These are phyloP conservation scores for Digitonthophagus gazella DNA, from an alignment of 2,888 invertebrate species.

Conservation along the genomic window DNA sequence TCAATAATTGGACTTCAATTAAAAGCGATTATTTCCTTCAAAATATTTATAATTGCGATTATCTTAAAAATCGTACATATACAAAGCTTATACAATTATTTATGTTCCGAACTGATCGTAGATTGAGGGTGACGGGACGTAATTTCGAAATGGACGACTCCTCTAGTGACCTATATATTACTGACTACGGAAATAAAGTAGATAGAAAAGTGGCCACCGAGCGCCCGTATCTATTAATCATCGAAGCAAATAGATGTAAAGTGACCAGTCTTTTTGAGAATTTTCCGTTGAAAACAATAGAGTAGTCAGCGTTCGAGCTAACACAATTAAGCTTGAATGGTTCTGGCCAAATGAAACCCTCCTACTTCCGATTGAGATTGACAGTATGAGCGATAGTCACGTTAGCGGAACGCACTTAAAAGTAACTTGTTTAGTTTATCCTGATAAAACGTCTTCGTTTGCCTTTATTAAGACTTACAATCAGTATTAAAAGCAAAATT, in stretches of 20 bases:
- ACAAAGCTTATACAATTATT: too few species aligned
- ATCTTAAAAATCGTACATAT: too few species aligned
- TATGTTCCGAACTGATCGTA: too few species aligned
- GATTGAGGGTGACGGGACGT: too few species aligned
- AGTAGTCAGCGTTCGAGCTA: background rate
- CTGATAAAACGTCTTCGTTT: conserved; percentile 1
- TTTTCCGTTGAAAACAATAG: background rate
- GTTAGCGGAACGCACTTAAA: conserved; percentile 7
- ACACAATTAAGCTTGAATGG: background rate
- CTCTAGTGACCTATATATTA: background rate
- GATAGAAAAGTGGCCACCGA: background rate
- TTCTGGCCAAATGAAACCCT: background rate
- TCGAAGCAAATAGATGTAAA: conserved; percentile 4
- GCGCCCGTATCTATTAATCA: conserved; percentile 10
- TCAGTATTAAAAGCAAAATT: background rate
- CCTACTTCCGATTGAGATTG: background rate
- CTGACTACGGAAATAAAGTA: background rate
- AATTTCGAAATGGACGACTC: too few species aligned
- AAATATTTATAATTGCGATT: too few species aligned
- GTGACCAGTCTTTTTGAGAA: conserved; percentile 8
- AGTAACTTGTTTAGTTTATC: background rate
- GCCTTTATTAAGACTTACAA: background rate
- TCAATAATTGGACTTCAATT: background rate
- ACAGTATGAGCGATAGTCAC: background rate
- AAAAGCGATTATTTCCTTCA: background rate